These are phyloP conservation scores for Drosophila kanekoi DNA, from an alignment of 2,888 invertebrate genomes.

Conservation along the genomic window DNA sequence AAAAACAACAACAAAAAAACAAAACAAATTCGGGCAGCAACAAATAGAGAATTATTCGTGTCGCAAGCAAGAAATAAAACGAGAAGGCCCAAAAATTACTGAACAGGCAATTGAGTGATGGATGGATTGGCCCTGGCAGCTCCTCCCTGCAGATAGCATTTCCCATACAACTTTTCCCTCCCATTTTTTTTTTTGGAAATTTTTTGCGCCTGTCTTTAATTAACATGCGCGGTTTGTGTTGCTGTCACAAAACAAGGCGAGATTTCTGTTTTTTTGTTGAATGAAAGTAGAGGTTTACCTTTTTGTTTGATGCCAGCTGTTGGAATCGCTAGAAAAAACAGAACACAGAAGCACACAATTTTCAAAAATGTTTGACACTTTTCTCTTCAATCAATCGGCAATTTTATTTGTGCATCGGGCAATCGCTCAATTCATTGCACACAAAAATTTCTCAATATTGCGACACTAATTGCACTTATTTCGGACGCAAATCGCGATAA, in stretches of 20 bases:
- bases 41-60: conserved; percentile 46
- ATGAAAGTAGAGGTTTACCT: conserved; percentile 28
- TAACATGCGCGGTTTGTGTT: conserved; percentile 58
- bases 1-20: conserved; percentile 28
- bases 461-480: conserved; percentile 69
- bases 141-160: conserved; percentile 19
- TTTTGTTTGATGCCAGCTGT: conserved; percentile 27
- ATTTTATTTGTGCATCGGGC: conserved; percentile 11
- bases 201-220: conserved; percentile 58
- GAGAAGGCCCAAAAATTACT: conserved; percentile 48
- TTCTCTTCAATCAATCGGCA: not conserved
- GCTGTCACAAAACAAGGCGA: not conserved
- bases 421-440: conserved; percentile 65
- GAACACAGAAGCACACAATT: not conserved
- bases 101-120: conserved; percentile 73
- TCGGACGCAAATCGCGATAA: conserved; percentile 70
- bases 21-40: conserved; percentile 12
- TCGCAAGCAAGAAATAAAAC: conserved; percentile 26
- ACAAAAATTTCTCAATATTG: conserved; percentile 39
- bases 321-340: conserved; percentile 1
- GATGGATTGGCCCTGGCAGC: conserved; percentile 56
- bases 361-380: conserved; percentile 33
- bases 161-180: conserved; percentile 4
- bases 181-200: conserved; percentile 21
- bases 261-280: not conserved